Conservation (phyloP, 2,888 invertebrate genomes). For the Ectobius pallidus region DNA sequence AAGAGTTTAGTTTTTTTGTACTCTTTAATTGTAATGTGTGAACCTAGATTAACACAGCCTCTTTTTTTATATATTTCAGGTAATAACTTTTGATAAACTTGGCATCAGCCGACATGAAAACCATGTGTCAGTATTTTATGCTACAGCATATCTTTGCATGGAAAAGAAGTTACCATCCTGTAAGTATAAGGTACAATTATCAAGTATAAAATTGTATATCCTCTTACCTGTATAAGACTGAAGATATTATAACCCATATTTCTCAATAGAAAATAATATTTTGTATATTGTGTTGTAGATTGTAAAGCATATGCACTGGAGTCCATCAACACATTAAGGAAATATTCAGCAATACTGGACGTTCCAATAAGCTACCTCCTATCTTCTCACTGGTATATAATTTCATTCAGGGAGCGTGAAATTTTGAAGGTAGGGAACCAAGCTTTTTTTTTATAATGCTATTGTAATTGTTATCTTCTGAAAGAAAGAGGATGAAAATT, state of each 20-base stretch:
- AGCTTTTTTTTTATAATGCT: too few species aligned
- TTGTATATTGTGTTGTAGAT: too few species aligned
- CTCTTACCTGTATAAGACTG: too few species aligned
- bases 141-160: conserved; percentile 75
- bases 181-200: conserved; percentile 45
- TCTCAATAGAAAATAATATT: too few species aligned
- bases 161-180: conserved; percentile 48
- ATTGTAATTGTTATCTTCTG: too few species aligned
- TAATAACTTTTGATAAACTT: conserved; percentile 92
- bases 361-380: conserved; percentile 79
- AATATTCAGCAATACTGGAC: conserved; percentile 85
- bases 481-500: too few species aligned
- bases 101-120: conserved; percentile 94
- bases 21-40: too few species aligned
- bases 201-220: too few species aligned
- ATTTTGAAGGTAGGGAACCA: conserved; percentile 37
- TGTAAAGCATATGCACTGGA: conserved; percentile 85
- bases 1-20: too few species aligned
- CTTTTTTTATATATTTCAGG: too few species aligned
- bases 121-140: conserved; percentile 86
- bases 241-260: too few species aligned
- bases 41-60: too few species aligned
- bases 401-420: conserved; percentile 58
- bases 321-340: conserved; percentile 82
- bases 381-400: conserved; percentile 73